Evolutionary conservation across 2,113 vertebrate genomes (phyloP), one percentile per base, ranked within the genome.

Genomic region (Epinephelus lanceolatus): DNA sequence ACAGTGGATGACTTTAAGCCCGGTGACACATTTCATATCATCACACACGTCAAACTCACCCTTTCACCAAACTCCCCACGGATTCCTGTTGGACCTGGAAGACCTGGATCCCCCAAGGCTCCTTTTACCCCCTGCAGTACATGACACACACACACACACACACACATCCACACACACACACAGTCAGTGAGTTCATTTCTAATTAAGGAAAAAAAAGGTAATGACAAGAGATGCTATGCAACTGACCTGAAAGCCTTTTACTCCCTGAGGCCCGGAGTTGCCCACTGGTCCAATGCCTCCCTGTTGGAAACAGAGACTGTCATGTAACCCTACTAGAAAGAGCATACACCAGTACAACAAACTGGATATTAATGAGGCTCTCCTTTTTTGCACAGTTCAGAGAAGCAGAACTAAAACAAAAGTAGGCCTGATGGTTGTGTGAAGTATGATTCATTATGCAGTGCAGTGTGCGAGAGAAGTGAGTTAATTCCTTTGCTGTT

Each of bases 31-130:
- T 72, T 49, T 68, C n/a, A 52, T 62, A 30, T 51, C 6, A 13
- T 68, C 55, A 27, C 11, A 42, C 15, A 76, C 10, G 53, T 83
- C 75, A 69, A 71, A 91, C 97, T 97, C 94, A 99, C 98, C 95
- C 95, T 95, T 76, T 99, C 97, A 0, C 98, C 98, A 25, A 95
- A 82, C 23, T 94, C 96, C 7, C 98, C 98, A 69, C 98, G 96
- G 86, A 99, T 93, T 86, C 98, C 98, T 2, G 98, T 99, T 0
- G 98, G 97, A 14, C 98, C 98, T 0, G 97, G 97, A 74, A 98
- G 96, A 42, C 98, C 98, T 0, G 97, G 95, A 53, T 98, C 97
- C 0, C 98, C 98, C 2, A 96, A 81, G 77, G 91, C 96, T 81
- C 98, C 98, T 86, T 96, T 97, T 47, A 83, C 90, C 42, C 98